Evolutionary conservation across 2,888 invertebrate species (phyloP).

Genomic region (Yponomeuta cagnagella): DNA sequence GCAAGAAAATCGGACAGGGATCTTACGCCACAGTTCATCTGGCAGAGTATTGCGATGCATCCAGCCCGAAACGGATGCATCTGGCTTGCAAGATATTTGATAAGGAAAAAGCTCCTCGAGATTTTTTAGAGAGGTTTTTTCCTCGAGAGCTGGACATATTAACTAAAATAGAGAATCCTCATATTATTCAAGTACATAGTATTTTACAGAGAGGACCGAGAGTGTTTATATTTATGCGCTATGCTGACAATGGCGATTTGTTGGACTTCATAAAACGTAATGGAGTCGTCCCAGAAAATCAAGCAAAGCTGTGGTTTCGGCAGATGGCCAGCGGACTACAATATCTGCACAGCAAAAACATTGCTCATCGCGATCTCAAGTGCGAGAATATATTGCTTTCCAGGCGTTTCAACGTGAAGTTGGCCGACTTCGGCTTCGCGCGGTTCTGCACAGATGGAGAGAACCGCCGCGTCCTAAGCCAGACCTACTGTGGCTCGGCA

Average conservation of each 20-base stretch:
- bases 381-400: constrained; percentile 93
- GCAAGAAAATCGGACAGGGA: constrained; percentile 92
- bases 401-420: constrained; percentile 89
- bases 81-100: constrained; percentile 95
- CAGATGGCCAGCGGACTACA: constrained; percentile 90
- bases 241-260: constrained; percentile 93
- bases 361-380: constrained; percentile 94
- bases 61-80: constrained; percentile 82
- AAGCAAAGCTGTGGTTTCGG: constrained; percentile 88
- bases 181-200: constrained; percentile 92
- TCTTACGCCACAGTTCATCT: constrained; percentile 93
- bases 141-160: constrained; percentile 94
- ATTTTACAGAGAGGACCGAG: constrained; percentile 88
- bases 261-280: constrained; percentile 87
- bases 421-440: constrained; percentile 96
- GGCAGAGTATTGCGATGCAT: constrained; percentile 86
- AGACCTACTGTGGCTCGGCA: constrained; percentile 97
- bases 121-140: constrained; percentile 94
- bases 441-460: constrained; percentile 84
- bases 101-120: constrained; percentile 89
- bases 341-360: constrained; percentile 88
- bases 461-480: constrained; percentile 86
- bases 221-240: constrained; percentile 93
- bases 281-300: constrained; percentile 85
- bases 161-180: constrained; percentile 91